Base-by-base conservation (phyloP, 1,140 invertebrate genomes). In the Cardiocondyla obscurior region DNA sequence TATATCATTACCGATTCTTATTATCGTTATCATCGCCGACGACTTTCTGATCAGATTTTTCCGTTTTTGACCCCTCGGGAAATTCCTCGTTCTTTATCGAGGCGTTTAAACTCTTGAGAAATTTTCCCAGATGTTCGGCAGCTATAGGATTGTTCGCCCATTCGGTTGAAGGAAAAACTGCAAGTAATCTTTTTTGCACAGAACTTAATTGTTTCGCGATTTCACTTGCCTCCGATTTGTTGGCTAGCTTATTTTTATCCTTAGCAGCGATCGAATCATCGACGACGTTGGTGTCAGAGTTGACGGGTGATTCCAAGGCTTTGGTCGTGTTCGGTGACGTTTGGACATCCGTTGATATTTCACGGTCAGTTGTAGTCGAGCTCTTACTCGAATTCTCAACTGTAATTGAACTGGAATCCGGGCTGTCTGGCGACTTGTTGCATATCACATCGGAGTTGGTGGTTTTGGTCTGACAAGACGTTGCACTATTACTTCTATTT, bases 341-440 rank as follows among this genome's bases (percentile, higher is more conserved):
- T 7, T 82, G 79, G 5, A 7, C 0, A 14, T 81, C 5, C 36
- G 36, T 7, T 3, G 81, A 16, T 0, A 39, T 25, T 4, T 49
- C 53, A 28, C 49, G 86, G 8, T 88, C 86, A 7, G 46, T 57
- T 8, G 70, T 44, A 14, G 22, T 79, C 0, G 44, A 51, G 2
- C 7, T 33, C 14, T 88, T 88, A n/a, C 2, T 44, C 0, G 60
- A 49, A 53, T 39, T 85, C 1, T 90, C 88, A 8, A 85, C 51
- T 1, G 91, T 82, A 4, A 90, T 82, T 0, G 92, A 93, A 65
- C 92, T 93, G 0, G 92, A 93, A 53, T 93, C 92, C 0, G 92
- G 92, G 82, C 92, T 93, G 8, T 91, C 92, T 0, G 92, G 92
- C 0, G 89, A 90, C 36, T 93, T 92, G 33, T 72, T 90, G 33